Evolutionary conservation across 2,888 invertebrate species (phyloP), one percentile per base, ranked within the genome.

Genomic region (Salticus scenicus): DNA sequence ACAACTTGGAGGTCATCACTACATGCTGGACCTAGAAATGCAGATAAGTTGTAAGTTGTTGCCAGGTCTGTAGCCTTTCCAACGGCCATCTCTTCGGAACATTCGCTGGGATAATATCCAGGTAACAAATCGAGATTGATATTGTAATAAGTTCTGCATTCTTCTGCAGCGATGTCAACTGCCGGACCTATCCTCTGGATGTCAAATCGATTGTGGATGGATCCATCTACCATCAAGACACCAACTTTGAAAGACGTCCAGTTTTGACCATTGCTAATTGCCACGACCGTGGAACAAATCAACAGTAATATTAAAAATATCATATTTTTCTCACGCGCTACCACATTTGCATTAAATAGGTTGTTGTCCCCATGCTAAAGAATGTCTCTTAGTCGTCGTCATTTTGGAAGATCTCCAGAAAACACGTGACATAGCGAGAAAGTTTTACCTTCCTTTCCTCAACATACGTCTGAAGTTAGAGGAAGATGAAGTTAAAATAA

Each of bases 1-100:
- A 89, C 88, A 5, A 88, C 88, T 72, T 88, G 87, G 14, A 89
- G 74, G 83, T 89, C 89, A 41, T 88, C 88, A 69, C 89, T 89
- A 37, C 89, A 89, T n/a, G 89, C 89, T 14, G 89, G 89, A 31
- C 89, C 89, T 12, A 89, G 69, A 42, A 88, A 88, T 12, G 88
- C 89, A 4, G 87, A 72, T 0, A 89, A 77, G 5, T 87, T 69
- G n/a, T 70, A 28, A 5, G n/a, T 74, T 24, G 66, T 71, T 10
- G 82, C 79, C 51, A 89, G 10, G 51, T 88, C 87, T 1, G 87
- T 80, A 0, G 88, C 88, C 66, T 70, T 84, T 4, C 89, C 89
- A 5, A 89, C 72, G 10, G 89, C 78, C 42, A 85, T 74, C 8
- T 83, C 87, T 41, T 88, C 88, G 10, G 88, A 88, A 41, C 89